Evolutionary conservation across 2,888 invertebrate genomes (phyloP).

Genomic region (Acrobasis suavella): DNA sequence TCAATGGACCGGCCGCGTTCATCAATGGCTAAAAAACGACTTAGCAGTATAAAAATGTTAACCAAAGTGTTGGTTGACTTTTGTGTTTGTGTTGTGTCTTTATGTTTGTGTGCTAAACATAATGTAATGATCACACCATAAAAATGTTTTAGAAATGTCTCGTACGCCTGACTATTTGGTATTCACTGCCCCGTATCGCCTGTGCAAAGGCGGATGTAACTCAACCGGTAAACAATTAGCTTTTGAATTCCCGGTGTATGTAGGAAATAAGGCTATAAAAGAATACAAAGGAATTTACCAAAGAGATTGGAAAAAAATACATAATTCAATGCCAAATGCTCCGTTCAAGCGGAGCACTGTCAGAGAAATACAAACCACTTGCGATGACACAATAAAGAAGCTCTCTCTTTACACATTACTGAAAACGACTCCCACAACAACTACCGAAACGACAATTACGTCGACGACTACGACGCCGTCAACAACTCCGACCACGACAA

Average conservation of each 20-base stretch:
- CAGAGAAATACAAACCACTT: constrained; percentile 36
- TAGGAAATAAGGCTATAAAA: constrained; percentile 47
- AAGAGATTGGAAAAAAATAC: constrained; percentile 42
- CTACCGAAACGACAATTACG: neutral
- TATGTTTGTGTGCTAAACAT: neutral
- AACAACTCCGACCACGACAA: constrained; percentile 4
- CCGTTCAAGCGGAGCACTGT: constrained; percentile 48
- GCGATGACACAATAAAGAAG: constrained; percentile 25
- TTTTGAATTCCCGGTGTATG: constrained; percentile 58
- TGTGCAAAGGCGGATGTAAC: constrained; percentile 55
- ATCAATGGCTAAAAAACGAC: no score
- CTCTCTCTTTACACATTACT: neutral
- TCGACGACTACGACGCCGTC: constrained; percentile 1
- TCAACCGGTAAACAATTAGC: constrained; percentile 39
- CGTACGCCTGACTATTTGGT: constrained; percentile 47
- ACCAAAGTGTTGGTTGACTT: neutral
- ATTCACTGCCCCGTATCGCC: constrained; percentile 67
- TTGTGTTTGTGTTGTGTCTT: neutral
- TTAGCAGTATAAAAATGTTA: no score
- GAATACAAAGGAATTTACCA: constrained; percentile 43
- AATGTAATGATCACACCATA: constrained; percentile 10
- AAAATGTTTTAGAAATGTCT: constrained; percentile 52
- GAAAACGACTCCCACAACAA: neutral
- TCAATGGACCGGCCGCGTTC: no score
- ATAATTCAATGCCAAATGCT: constrained; percentile 34